Evolutionary conservation across 1,140 invertebrate species (phyloP), one percentile per base, ranked within the genome.

Genomic region (Campoletis sonorensis): DNA sequence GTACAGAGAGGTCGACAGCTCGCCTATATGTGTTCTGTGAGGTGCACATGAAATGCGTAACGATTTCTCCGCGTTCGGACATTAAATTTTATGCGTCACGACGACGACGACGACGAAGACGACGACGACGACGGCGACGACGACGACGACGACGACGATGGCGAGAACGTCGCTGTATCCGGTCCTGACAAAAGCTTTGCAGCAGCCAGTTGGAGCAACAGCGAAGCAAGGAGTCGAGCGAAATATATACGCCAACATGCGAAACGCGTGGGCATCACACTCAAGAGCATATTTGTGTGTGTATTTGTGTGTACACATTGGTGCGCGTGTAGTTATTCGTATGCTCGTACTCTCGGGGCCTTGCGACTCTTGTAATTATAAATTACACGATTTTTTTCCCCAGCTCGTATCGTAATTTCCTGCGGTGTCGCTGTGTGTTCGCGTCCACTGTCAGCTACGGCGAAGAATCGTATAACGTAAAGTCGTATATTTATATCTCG

Each of bases 301-400:
- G 49, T 51, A 13, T 51, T 18, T 51, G 30, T 33, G 40, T 27
- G 26, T 30, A 15, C 30, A 27, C 58, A 21, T 26, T 68, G 30
- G 64, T 27, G 13, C 26, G 64, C 40, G 40, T 45, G 40, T 45
- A 11, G 40, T 45, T 45, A 45, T 45, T 45, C 51, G 51, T 54
- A 51, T 54, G n/a, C 51, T 21, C 51, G 30, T 33, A 30, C 68
- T 30, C 30, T 27, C 68, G 16, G 68, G 30, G 27, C 30, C 68
- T 70, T 30, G 68, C 68, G 68, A 70, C 68, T 70, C 68, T 37
- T 70, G 68, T 70, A 70, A 70, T 70, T 70, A 70, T 70, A 70
- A 70, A 70, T 70, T 70, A 70, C 68, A 70, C 68, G 68, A 70
- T 33, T 70, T 70, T n/a, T 70, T 70, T 54, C 51, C 30, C 68